phyloP scores from a whole-genome alignment of 2,113 vertebrate genomes.

The Podarcis cretensis region DNA sequence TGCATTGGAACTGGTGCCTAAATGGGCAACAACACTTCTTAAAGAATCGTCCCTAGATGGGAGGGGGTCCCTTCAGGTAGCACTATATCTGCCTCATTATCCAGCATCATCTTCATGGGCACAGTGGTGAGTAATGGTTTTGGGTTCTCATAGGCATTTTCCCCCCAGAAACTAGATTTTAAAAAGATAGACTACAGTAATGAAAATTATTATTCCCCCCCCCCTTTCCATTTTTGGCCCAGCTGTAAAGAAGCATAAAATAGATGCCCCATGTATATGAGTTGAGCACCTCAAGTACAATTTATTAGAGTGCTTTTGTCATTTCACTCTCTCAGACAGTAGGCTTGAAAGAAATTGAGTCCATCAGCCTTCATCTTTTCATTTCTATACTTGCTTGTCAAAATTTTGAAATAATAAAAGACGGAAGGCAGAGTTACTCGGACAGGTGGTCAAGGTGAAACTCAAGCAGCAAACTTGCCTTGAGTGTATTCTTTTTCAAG shows the following conservation, averaged over 20 bases:
- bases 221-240: not conserved
- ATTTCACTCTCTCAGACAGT: conserved; percentile 15
- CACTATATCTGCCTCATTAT: too few species aligned
- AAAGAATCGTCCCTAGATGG: too few species aligned
- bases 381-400: conserved; percentile 50
- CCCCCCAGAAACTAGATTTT: not conserved
- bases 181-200: not conserved
- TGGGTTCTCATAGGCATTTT: too few species aligned
- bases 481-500: not conserved
- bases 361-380: conserved; percentile 45
- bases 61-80: too few species aligned
- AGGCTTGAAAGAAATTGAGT: conserved; percentile 54
- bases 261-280: not conserved
- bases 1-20: too few species aligned
- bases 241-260: conserved; percentile 11
- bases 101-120: too few species aligned
- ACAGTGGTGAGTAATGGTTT: too few species aligned
- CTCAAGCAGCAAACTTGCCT: conserved; percentile 7
- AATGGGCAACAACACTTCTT: too few species aligned
- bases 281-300: conserved; percentile 31
- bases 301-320: conserved; percentile 51
- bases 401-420: conserved; percentile 27
- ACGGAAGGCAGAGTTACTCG: not conserved
- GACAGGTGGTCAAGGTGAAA: conserved; percentile 35
- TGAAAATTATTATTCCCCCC: not conserved